Conservation (phyloP, 1,140 invertebrate genomes). For the Lasaia peninsularis region DNA sequence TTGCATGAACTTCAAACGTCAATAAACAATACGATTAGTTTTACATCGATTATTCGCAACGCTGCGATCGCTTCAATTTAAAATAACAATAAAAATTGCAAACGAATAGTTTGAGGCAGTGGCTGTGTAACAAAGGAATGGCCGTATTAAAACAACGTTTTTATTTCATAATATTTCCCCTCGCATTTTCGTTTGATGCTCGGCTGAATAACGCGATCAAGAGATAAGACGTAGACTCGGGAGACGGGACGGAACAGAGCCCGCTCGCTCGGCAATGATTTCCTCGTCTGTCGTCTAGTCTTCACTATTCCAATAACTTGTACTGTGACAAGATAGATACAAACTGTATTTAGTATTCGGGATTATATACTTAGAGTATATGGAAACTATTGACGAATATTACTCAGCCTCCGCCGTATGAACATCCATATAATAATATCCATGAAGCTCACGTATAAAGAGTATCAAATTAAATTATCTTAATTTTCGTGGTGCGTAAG, state of each 20-base stretch:
- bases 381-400: no score
- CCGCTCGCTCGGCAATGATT: conserved; percentile 49
- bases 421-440: no score
- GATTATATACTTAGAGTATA: not conserved
- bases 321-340: conserved; percentile 12
- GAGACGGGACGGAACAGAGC: conserved; percentile 39
- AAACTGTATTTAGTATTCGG: not conserved
- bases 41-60: not conserved
- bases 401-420: no score
- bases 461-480: no score
- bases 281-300: conserved; percentile 40
- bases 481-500: no score
- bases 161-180: conserved; percentile 56
- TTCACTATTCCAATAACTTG: conserved; percentile 44
- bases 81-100: conserved; percentile 4
- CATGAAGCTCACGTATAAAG: no score
- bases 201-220: conserved; percentile 70
- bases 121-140: conserved; percentile 20
- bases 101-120: not conserved
- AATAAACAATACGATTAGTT: not conserved
- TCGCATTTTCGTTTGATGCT: conserved; percentile 68
- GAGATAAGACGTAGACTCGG: conserved; percentile 62
- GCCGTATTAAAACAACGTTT: conserved; percentile 44
- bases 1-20: not conserved
- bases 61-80: not conserved